phyloP scores from a whole-genome alignment of 2,113 vertebrate genomes.

The Colistium nudipinnis region DNA sequence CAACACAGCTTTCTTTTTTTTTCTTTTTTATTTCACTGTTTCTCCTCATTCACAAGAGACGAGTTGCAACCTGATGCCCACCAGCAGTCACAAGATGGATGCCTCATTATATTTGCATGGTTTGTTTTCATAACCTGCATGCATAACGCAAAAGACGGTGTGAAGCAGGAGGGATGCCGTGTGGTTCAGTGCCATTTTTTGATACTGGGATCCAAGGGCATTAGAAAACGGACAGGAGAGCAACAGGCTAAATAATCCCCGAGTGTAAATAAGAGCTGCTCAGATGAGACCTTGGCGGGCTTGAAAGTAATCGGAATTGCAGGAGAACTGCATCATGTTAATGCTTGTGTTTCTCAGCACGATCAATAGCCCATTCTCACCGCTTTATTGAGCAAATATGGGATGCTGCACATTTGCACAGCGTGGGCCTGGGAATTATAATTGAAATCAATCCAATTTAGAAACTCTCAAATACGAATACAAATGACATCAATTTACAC shows the following conservation, averaged over 20 bases:
- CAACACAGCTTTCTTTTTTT: not conserved
- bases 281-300: not conserved
- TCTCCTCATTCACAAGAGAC: slow-evolving; percentile 31
- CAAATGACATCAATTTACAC: too few species aligned
- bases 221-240: slow-evolving; percentile 36
- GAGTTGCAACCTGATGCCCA: slow-evolving; percentile 42
- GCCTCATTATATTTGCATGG: slow-evolving; percentile 57
- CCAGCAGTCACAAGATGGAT: slow-evolving; percentile 66
- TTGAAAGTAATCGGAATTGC: not conserved
- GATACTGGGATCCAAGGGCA: slow-evolving; percentile 18
- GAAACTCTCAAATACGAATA: too few species aligned
- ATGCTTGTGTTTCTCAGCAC: slow-evolving; percentile 30
- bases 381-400: too few species aligned
- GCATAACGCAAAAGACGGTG: slow-evolving; percentile 24
- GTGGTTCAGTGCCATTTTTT: slow-evolving; percentile 43
- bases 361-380: too few species aligned
- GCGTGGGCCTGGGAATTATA: too few species aligned
- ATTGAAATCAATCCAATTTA: too few species aligned
- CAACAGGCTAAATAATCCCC: slow-evolving; percentile 32
- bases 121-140: slow-evolving; percentile 58
- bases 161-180: slow-evolving; percentile 42
- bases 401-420: too few species aligned
- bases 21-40: slow-evolving; percentile 15
- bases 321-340: not conserved
- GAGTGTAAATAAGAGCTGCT: slow-evolving; percentile 3